A percentile compares a stretch with the other conserved stretches of the same genome.
phyloP scores from a whole-genome alignment of 2,797 vertebrate genomes.

The Novumbra hubbsi region DNA sequence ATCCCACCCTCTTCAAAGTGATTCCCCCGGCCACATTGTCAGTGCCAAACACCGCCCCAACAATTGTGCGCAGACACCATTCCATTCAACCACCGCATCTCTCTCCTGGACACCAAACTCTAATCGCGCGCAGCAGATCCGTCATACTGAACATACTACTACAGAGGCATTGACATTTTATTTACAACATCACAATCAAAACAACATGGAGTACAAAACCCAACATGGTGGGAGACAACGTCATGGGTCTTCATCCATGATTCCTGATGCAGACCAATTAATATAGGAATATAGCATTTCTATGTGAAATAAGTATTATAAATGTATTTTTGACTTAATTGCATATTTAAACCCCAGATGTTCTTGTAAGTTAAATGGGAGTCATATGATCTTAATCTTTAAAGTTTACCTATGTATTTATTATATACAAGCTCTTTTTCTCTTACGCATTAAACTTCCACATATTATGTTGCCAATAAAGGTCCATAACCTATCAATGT shows the following conservation, averaged over 20 bases:
- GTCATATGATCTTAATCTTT: constrained; percentile 51
- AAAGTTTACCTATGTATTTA: constrained; percentile 44
- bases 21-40: constrained; percentile 40
- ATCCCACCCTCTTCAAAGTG: constrained; percentile 30
- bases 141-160: constrained; percentile 38
- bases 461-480: constrained; percentile 48
- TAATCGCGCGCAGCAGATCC: constrained; percentile 42
- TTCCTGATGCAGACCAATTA: constrained; percentile 21
- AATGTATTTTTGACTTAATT: constrained; percentile 44
- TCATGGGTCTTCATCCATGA: constrained; percentile 47
- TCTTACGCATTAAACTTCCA: constrained; percentile 51
- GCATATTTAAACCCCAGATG: constrained; percentile 37
- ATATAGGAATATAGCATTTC: constrained; percentile 34
- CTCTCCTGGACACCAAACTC: constrained; percentile 31
- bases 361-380: constrained; percentile 45
- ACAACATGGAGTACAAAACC: constrained; percentile 54
- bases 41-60: constrained; percentile 37
- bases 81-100: constrained; percentile 60
- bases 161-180: constrained; percentile 65
- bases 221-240: constrained; percentile 58
- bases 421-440: constrained; percentile 74
- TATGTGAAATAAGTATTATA: constrained; percentile 42
- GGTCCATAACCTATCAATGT: constrained; percentile 57
- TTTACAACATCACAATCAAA: constrained; percentile 64
- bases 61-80: constrained; percentile 36